Evolutionary conservation across 1,140 invertebrate species (phyloP), one percentile per base, ranked within the genome.

Genomic region (Elysia chlorotica): DNA sequence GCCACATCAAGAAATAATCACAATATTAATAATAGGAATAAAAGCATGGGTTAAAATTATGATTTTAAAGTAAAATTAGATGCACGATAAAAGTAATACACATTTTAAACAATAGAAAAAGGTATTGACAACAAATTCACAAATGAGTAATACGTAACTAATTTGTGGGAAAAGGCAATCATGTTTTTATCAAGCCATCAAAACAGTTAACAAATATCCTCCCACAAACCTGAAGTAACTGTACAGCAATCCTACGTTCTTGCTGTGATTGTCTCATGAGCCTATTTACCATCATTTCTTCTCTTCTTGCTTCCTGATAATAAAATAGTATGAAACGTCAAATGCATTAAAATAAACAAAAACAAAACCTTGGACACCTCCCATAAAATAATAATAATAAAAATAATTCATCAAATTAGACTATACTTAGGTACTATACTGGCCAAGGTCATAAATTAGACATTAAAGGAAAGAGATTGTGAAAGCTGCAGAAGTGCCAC

Each of bases 201-300:
- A n/a, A n/a, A n/a, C n/a, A n/a, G n/a, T n/a, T n/a, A n/a, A n/a
- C n/a, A n/a, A n/a, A n/a, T n/a, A n/a, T n/a, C n/a, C n/a, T n/a
- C n/a, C n/a, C n/a, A n/a, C n/a, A 10, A 6, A 71, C 69, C 33
- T 63, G 87, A 23, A 88, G 76, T 41, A 88, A 75, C 79, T 88
- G 86, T 36, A 87, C 86, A 37, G 85, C 86, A 62, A 88, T 87
- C 54, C 87, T 77, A 30, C 86, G 69, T 68, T 88, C 87, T 65
- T 86, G 85, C 66, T 88, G 86, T 2, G 86, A 86, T 72, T 88
- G 87, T 66, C 86, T 74, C 81, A 88, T 86, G 65, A 88, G 73
- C 10, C 84, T 74, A 65, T 83, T 87, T 6, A 87, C 85, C 57
- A 88, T 75, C 78, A 86, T 84, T 67, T 87, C 85, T 72, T 88